Evolutionary conservation across 2,888 invertebrate species (phyloP).

Genomic region (Thereva nobilitata): DNA sequence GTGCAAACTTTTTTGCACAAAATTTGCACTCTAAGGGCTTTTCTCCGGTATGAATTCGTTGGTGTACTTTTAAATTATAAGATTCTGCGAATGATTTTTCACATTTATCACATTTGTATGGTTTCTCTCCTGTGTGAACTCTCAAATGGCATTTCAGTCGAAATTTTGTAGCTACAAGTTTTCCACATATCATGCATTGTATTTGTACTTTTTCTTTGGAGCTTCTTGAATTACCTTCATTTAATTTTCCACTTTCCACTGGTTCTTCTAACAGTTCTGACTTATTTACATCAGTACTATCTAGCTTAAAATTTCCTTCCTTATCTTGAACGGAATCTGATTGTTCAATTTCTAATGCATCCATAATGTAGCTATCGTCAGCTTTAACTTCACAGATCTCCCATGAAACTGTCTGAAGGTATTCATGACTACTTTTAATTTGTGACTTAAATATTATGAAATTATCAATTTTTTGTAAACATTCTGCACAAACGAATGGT

Average conservation of each 20-base stretch:
- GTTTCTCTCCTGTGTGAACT: conserved; percentile 46
- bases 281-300: too few species aligned
- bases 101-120: conserved; percentile 45
- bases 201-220: not conserved
- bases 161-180: conserved; percentile 37
- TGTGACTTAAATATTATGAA: conserved; percentile 15
- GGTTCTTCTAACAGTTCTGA: too few species aligned
- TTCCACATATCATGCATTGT: conserved; percentile 15
- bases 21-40: conserved; percentile 46
- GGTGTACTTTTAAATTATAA: conserved; percentile 45
- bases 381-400: not conserved
- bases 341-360: too few species aligned
- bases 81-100: conserved; percentile 46
- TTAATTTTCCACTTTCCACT: too few species aligned
- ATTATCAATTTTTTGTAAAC: conserved; percentile 3
- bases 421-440: conserved; percentile 2
- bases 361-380: not conserved
- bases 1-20: conserved; percentile 46
- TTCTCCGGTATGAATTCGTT: conserved; percentile 45
- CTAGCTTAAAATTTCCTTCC: too few species aligned
- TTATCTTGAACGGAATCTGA: too few species aligned
- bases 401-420: not conserved
- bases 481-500: not conserved
- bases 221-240: too few species aligned
- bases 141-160: conserved; percentile 43